A percentile compares a stretch with the other conserved stretches of the same genome.
These are phyloP conservation scores for Pelecanoides urinatrix DNA, from an alignment of 2,113 vertebrate genomes.

Conservation along the genomic window DNA sequence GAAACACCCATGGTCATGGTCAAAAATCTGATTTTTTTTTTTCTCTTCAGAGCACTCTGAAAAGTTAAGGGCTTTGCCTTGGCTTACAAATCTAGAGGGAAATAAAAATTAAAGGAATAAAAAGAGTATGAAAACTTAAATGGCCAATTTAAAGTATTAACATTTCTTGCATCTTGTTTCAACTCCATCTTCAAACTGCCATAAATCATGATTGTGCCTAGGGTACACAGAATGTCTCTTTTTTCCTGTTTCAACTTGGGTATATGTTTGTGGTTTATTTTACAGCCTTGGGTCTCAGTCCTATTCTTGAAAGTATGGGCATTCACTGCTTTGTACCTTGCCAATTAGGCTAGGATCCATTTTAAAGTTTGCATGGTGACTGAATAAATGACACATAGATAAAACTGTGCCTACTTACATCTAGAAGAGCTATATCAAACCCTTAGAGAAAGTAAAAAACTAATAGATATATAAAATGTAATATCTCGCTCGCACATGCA, in stretches of 20 bases:
- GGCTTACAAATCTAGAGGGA: background rate
- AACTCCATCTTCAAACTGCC: background rate
- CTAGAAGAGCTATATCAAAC: background rate
- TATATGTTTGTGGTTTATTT: background rate
- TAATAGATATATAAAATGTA: background rate
- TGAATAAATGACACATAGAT: background rate
- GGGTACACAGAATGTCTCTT: background rate
- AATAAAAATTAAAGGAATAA: background rate
- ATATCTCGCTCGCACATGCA: background rate
- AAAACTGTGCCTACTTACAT: background rate
- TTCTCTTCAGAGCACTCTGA: background rate
- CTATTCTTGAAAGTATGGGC: background rate
- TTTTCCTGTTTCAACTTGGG: background rate
- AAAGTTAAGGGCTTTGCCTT: background rate
- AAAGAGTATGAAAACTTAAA: background rate
- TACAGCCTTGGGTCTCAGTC: background rate
- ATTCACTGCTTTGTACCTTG: background rate
- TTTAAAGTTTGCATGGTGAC: background rate
- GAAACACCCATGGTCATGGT: background rate
- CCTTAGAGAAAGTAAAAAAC: background rate
- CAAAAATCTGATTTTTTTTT: background rate
- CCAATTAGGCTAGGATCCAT: background rate
- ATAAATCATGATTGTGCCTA: background rate
- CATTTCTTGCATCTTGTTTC: background rate
- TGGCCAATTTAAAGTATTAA: background rate